Evolutionary conservation across 2,113 vertebrate genomes (phyloP).

Genomic region (Dendrocopos noguchii): DNA sequence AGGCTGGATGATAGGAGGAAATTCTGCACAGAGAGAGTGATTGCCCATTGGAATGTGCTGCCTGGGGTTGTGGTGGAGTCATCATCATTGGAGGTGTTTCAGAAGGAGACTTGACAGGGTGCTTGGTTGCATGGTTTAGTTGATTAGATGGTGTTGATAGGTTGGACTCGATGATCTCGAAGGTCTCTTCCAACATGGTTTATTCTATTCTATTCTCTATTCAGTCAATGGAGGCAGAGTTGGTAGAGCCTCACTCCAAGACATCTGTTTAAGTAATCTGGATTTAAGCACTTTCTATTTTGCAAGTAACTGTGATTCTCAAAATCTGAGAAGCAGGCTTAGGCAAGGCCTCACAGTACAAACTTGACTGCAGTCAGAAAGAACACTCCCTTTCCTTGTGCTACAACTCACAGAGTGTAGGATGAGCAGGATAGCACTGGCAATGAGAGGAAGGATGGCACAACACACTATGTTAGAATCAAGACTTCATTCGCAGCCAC

Average conservation of each 20-base stretch:
- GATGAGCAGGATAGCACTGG: neutral
- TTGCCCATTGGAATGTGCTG: too few relatives aligned
- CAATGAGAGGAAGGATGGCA: constrained; percentile 18
- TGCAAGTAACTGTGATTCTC: neutral
- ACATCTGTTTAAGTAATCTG: neutral
- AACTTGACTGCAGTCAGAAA: neutral
- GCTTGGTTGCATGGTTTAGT: too few relatives aligned
- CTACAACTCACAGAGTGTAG: constrained; percentile 11
- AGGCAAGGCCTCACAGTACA: neutral
- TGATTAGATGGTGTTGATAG: too few relatives aligned
- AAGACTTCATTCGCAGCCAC: constrained; percentile 23
- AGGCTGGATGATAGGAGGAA: too few relatives aligned
- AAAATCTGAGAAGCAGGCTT: neutral
- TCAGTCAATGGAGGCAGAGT: neutral
- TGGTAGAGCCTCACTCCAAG: neutral
- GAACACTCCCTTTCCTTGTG: neutral
- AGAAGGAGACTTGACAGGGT: too few relatives aligned
- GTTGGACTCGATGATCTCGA: too few relatives aligned
- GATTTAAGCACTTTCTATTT: neutral
- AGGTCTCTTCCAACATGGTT: too few relatives aligned
- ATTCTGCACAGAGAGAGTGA: too few relatives aligned
- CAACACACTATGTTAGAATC: neutral
- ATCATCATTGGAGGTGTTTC: too few relatives aligned
- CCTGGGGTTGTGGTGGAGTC: too few relatives aligned
- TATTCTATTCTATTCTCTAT: too few relatives aligned